Evolutionary conservation across 1,140 invertebrate species (phyloP).

Genomic region (Eufriesea mexicana): DNA sequence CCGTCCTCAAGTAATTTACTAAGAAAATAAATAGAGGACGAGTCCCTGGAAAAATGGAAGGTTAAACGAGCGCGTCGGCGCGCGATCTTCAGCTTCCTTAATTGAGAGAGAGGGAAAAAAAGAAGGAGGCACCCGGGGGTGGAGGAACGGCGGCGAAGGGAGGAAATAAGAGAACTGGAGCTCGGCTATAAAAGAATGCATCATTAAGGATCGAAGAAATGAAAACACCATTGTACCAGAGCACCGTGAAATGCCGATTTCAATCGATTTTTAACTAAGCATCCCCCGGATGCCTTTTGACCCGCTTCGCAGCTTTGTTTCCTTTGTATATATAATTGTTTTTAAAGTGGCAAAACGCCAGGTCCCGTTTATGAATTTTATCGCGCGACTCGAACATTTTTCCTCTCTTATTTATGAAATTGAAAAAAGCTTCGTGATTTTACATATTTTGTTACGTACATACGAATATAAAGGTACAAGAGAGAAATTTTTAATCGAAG

Average conservation of each 20-base stretch:
- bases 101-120: constrained; percentile 63
- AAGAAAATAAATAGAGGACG: constrained; percentile 80
- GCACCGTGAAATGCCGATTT: constrained; percentile 8
- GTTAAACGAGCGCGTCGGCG: constrained; percentile 74
- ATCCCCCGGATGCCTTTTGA: constrained; percentile 6
- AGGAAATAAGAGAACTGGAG: constrained; percentile 34
- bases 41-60: constrained; percentile 72
- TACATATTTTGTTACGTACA: not conserved
- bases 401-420: not conserved
- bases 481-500: too few species aligned
- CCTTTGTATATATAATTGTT: constrained; percentile 1
- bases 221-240: constrained; percentile 19
- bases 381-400: not conserved
- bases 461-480: too few species aligned
- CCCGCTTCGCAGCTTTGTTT: not conserved
- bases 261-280: constrained; percentile 18
- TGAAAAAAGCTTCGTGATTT: not conserved
- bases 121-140: constrained; percentile 10
- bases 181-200: constrained; percentile 33
- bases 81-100: constrained; percentile 71
- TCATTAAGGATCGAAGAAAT: constrained; percentile 49
- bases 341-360: not conserved
- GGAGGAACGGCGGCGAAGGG: not conserved
- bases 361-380: not conserved
- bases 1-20: constrained; percentile 79